Conservation (phyloP, 2,797 vertebrate species). For the Fistularia tabacaria region DNA sequence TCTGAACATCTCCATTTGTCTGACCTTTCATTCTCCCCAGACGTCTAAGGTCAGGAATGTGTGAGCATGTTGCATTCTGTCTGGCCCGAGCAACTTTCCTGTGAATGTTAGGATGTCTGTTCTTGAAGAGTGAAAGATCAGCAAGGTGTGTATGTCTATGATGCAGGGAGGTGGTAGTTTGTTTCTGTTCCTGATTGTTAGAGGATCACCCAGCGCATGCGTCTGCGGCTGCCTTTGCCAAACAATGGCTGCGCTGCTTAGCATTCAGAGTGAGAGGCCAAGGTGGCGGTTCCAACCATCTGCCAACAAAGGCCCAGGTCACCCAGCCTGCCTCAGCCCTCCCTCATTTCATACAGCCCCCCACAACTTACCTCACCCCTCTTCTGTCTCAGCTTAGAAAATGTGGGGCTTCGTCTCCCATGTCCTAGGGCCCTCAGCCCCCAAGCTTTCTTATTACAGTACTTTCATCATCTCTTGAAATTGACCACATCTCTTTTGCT, state of each 20-base stretch:
- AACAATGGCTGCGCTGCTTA: slow-evolving; percentile 80
- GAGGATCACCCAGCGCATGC: slow-evolving; percentile 73
- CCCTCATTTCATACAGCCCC: slow-evolving; percentile 50
- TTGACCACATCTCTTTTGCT: slow-evolving; percentile 3
- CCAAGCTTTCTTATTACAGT: slow-evolving; percentile 27
- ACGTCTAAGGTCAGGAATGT: slow-evolving; percentile 41
- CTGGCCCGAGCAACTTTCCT: slow-evolving; percentile 18
- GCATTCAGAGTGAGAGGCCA: slow-evolving; percentile 76
- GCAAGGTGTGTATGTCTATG: slow-evolving; percentile 10
- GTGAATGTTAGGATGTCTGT: slow-evolving; percentile 27
- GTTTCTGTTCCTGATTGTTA: slow-evolving; percentile 70
- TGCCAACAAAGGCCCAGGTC: slow-evolving; percentile 80
- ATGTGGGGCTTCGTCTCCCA: slow-evolving; percentile 21
- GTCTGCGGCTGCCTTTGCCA: slow-evolving; percentile 69
- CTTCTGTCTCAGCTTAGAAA: slow-evolving; percentile 53
- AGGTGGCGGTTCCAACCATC: slow-evolving; percentile 78
- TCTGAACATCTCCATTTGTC: slow-evolving; percentile 31
- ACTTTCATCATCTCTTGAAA: slow-evolving; percentile 15
- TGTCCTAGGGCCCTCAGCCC: slow-evolving; percentile 3
- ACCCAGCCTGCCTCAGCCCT: slow-evolving; percentile 55
- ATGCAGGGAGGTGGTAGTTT: slow-evolving; percentile 20
- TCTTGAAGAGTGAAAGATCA: slow-evolving; percentile 6
- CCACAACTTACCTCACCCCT: slow-evolving; percentile 48
- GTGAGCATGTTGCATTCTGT: slow-evolving; percentile 25
- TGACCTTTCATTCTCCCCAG: slow-evolving; percentile 32